Percentiles rank a stretch among this genome's conserved stretches.
These are phyloP conservation scores for Leptosomus discolor DNA, from an alignment of 2,113 vertebrate species.

Conservation along the genomic window DNA sequence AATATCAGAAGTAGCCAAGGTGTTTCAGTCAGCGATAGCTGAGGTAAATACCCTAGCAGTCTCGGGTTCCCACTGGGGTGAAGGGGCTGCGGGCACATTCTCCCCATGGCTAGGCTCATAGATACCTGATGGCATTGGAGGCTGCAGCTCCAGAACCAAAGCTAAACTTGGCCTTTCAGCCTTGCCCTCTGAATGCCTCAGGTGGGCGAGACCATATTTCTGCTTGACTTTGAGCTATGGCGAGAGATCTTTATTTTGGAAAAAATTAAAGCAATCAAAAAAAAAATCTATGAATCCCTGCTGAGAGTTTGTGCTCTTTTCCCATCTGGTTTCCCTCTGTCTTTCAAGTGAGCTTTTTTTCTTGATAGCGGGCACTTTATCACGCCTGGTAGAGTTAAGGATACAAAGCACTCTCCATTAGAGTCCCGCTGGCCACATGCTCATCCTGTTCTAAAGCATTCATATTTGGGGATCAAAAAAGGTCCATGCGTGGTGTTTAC, in stretches of 20 bases:
- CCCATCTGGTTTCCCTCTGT: slow-evolving; percentile 62
- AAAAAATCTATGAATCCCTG: neutral
- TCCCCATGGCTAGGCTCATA: neutral
- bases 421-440: neutral
- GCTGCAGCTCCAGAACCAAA: neutral
- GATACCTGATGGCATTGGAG: fast-evolving
- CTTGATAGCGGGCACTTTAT: slow-evolving; percentile 15
- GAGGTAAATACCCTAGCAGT: neutral
- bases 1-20: neutral
- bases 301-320: slow-evolving; percentile 5
- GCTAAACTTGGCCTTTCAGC: neutral
- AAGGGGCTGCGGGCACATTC: neutral
- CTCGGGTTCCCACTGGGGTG: neutral
- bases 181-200: neutral
- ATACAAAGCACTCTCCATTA: slow-evolving; percentile 18
- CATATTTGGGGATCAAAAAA: slow-evolving; percentile 62
- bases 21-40: slow-evolving; percentile 24
- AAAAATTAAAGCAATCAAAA: neutral
- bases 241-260: neutral
- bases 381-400: slow-evolving; percentile 22
- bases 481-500: slow-evolving; percentile 3
- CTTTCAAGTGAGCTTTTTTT: slow-evolving; percentile 26
- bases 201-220: neutral
- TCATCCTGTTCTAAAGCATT: slow-evolving; percentile 45
- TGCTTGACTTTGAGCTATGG: neutral